phyloP scores from a whole-genome alignment of 2,113 vertebrate species.

The Gymnarchus niloticus region DNA sequence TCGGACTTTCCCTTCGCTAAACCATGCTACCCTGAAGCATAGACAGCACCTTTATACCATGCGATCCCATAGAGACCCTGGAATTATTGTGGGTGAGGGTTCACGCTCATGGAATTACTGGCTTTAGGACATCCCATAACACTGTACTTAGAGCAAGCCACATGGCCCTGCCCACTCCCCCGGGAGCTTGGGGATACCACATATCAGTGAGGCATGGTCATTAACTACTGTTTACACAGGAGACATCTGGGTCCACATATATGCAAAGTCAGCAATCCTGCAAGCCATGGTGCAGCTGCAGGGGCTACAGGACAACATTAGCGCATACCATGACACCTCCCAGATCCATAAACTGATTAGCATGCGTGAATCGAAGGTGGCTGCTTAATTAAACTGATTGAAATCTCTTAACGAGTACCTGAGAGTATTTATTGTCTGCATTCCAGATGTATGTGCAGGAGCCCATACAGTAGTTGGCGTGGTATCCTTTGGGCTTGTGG shows the following conservation, averaged over 20 bases:
- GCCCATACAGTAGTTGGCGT: constrained; percentile 85
- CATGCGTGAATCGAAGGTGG: neutral
- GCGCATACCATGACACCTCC: neutral
- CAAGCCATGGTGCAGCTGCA: neutral
- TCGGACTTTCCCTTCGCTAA: neutral
- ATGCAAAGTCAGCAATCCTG: neutral
- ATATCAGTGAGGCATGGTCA: neutral
- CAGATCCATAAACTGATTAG: neutral
- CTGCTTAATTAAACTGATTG: neutral
- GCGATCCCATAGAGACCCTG: neutral
- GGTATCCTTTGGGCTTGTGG: constrained; percentile 78
- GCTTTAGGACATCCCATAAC: constrained; percentile 9
- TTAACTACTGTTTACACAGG: neutral
- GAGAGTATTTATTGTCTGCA: constrained; percentile 81
- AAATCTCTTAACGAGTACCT: constrained; percentile 54
- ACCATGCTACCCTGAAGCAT: neutral
- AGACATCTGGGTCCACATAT: neutral
- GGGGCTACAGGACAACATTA: neutral
- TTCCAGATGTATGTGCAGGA: constrained; percentile 88
- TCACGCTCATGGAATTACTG: neutral
- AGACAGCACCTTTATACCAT: neutral
- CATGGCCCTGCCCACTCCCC: neutral
- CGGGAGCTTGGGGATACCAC: neutral
- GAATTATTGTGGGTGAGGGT: neutral
- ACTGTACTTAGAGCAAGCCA: constrained; percentile 18